These are phyloP conservation scores for Drepanosiphum platanoidis DNA, from an alignment of 2,888 invertebrate species.

Conservation along the genomic window DNA sequence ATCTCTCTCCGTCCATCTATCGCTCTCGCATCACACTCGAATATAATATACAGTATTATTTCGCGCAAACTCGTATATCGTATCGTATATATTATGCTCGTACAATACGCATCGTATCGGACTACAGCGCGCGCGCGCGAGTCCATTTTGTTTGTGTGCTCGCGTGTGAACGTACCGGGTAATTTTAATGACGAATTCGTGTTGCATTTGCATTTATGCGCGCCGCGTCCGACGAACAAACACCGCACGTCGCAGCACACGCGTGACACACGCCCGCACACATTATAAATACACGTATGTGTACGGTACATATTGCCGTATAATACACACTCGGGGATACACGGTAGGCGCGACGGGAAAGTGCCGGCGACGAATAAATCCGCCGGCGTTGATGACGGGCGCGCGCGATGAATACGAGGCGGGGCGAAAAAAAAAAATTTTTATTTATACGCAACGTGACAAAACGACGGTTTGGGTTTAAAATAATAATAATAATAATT, in stretches of 20 bases:
- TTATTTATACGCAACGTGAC: not conserved
- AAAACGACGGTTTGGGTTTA: conserved; percentile 6
- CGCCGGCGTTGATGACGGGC: conserved; percentile 14
- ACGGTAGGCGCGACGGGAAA: not conserved
- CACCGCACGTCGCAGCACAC: not conserved
- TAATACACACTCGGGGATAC: too few relatives aligned
- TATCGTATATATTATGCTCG: not conserved
- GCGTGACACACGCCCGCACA: not conserved
- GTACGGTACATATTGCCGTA: not conserved
- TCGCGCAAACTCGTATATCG: not conserved
- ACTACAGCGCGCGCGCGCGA: not conserved
- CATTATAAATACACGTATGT: not conserved
- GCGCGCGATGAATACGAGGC: not conserved
- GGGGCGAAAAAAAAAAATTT: not conserved
- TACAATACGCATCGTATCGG: not conserved
- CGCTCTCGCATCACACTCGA: not conserved
- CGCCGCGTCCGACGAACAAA: conserved; percentile 39
- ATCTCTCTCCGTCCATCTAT: not conserved
- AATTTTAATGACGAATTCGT: conserved; percentile 57
- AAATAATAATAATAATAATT: too few relatives aligned
- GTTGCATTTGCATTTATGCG: conserved; percentile 27
- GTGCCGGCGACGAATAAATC: conserved; percentile 25
- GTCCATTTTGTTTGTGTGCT: conserved; percentile 35
- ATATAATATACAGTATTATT: too few relatives aligned
- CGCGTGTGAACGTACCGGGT: conserved; percentile 27